phyloP scores from a whole-genome alignment of 2,797 vertebrate species.

The Onychomys torridus region DNA sequence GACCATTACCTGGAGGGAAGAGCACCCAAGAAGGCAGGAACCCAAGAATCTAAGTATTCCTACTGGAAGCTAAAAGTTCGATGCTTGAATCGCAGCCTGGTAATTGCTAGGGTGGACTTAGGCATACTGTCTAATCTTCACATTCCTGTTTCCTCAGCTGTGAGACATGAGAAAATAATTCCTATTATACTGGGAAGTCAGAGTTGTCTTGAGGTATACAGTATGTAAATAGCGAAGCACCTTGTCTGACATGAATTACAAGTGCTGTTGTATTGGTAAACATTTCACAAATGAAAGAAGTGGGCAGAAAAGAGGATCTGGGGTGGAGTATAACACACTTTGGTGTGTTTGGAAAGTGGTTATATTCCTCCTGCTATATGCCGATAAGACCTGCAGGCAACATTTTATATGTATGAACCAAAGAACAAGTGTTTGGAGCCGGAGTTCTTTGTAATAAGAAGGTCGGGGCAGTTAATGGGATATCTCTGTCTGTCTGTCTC shows the following conservation, averaged over 20 bases:
- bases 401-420: neutral
- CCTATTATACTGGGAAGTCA: neutral
- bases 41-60: neutral
- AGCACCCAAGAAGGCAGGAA: neutral
- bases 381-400: neutral
- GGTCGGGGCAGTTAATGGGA: neutral
- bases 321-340: neutral
- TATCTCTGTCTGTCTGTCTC: too few species aligned
- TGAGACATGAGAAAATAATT: neutral
- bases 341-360: neutral
- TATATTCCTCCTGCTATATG: neutral
- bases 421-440: neutral
- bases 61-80: neutral
- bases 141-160: slow-evolving; percentile 13
- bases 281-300: slow-evolving; percentile 23
- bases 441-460: slow-evolving; percentile 11
- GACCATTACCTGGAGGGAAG: neutral
- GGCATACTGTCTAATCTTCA: neutral
- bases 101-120: neutral
- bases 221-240: neutral
- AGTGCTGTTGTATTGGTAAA: neutral
- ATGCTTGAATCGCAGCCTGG: neutral
- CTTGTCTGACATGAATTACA: neutral
- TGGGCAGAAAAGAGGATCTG: neutral
- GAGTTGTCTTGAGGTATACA: neutral